Conservation (phyloP, 2,888 invertebrate species). For the Maniola hyperantus region DNA sequence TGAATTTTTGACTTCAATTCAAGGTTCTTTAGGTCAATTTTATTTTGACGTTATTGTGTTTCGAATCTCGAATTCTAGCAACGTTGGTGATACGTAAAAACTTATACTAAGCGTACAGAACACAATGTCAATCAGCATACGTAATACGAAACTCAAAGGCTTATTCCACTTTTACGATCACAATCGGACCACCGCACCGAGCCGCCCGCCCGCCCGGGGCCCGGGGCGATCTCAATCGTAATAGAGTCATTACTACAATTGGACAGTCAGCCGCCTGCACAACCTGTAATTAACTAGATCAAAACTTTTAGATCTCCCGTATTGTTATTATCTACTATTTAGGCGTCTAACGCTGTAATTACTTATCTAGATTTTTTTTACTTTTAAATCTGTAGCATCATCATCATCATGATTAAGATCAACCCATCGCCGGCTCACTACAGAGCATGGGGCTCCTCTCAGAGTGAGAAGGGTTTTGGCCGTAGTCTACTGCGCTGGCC, state of each 20-base stretch:
- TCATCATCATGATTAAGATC: too few species aligned
- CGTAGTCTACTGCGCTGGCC: too few species aligned
- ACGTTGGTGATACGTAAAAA: too few species aligned
- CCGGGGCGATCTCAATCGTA: slow-evolving; percentile 35
- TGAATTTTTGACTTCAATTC: too few species aligned
- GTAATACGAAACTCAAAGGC: slow-evolving; percentile 37
- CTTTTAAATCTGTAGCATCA: slow-evolving; percentile 43
- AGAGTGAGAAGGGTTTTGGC: too few species aligned
- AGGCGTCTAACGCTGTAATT: slow-evolving; percentile 48
- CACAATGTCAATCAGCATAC: slow-evolving; percentile 12
- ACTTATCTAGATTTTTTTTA: slow-evolving; percentile 32
- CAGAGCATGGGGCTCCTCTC: too few species aligned
- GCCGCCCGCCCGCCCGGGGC: too few species aligned
- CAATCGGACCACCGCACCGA: slow-evolving; percentile 43
- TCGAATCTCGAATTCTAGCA: too few species aligned
- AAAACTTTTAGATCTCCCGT: slow-evolving; percentile 34
- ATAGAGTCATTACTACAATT: slow-evolving; percentile 69
- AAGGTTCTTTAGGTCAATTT: too few species aligned
- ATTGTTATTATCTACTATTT: slow-evolving; percentile 45
- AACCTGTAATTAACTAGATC: slow-evolving; percentile 59
- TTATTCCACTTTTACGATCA: slow-evolving; percentile 56
- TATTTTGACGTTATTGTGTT: too few species aligned
- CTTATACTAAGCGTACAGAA: too few species aligned
- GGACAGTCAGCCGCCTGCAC: slow-evolving; percentile 51
- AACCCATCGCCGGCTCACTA: too few species aligned